Base-by-base conservation (phyloP, 2,797 vertebrate genomes). In the Meda fulgida region DNA sequence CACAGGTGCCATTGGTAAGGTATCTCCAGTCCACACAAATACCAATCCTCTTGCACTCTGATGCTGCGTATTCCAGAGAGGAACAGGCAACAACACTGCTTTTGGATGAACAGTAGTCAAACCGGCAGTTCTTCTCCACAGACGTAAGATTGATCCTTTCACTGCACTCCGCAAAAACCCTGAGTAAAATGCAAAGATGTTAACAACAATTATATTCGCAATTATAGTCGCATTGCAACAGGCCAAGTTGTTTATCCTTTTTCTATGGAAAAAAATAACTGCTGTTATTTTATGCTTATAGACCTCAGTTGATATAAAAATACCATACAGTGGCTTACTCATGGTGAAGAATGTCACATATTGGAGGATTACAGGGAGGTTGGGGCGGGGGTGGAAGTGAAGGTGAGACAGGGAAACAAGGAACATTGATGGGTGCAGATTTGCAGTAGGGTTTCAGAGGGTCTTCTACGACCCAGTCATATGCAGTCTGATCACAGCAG, bases 401-500 rank as follows among this genome's bases (percentile, higher is more conserved):
- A 40, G 19, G 0, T 36, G 0, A 0, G 0, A 6, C 2, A 19
- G 31, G 0, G 2, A 7, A 0, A 84, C 94, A 94, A 9, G 89
- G 26, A 11, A 91, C 0, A 1, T 93, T 1, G 26, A 3, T 91
- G 16, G 81, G 86, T 36, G 76, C 79, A 82, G 85, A 87, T 16
- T 3, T 21, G 84, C 94, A 95, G 55, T 86, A 71, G 2, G 93
- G 92, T 76, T 93, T 95, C 29, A 55, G 18, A 5, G 93, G 89
- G 67, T 95, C 90, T 0, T 78, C 0, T 16, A 89, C 87, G 26
- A 95, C 43, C 94, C 95, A 95, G 43, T 93, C 93, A 40, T 90
- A 89, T 2, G 94, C 92, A 0, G 94, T 95, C 71, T 92, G 90
- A 19, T 88, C 87, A 90, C 94, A 95, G 87, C 94, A 95, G 46